A percentile compares a stretch with the other conserved stretches of the same genome.
Evolutionary conservation across 2,797 vertebrate genomes (phyloP).

Genomic region (Buphagus erythrorhynchus): DNA sequence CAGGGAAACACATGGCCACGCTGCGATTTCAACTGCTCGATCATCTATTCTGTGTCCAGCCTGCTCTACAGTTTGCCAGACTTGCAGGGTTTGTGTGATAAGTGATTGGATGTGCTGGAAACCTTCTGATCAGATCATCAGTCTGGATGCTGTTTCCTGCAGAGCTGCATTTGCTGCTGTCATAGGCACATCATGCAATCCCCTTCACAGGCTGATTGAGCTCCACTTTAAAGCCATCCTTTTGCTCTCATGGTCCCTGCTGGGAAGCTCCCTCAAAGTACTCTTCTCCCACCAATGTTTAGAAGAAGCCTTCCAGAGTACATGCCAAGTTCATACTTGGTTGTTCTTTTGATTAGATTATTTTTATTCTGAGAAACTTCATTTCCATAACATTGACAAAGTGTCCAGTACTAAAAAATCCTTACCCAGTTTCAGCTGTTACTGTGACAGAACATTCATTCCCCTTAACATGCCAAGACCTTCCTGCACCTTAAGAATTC

Average conservation of each 20-base stretch:
- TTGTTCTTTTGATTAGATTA: neutral
- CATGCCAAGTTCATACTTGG: neutral
- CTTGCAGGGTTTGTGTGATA: constrained; percentile 16
- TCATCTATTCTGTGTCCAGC: constrained; percentile 36
- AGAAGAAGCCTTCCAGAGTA: neutral
- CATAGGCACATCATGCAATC: neutral
- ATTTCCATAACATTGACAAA: neutral
- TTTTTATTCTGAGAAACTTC: neutral
- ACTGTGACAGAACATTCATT: neutral
- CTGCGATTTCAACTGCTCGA: constrained; percentile 2
- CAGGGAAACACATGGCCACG: neutral
- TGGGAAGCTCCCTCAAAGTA: neutral
- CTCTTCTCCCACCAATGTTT: neutral
- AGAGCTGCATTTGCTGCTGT: constrained; percentile 43
- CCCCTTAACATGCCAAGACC: neutral
- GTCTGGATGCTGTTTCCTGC: neutral
- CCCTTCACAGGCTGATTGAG: neutral
- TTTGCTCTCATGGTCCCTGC: neutral
- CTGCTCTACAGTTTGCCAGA: neutral
- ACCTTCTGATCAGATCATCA: constrained; percentile 3
- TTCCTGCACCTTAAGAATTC: neutral
- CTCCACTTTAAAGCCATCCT: neutral
- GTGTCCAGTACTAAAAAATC: neutral
- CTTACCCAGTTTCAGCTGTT: neutral
- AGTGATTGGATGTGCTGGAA: constrained; percentile 41